These are phyloP conservation scores for Bovichtus diacanthus DNA, from an alignment of 2,797 vertebrate species.

Conservation along the genomic window DNA sequence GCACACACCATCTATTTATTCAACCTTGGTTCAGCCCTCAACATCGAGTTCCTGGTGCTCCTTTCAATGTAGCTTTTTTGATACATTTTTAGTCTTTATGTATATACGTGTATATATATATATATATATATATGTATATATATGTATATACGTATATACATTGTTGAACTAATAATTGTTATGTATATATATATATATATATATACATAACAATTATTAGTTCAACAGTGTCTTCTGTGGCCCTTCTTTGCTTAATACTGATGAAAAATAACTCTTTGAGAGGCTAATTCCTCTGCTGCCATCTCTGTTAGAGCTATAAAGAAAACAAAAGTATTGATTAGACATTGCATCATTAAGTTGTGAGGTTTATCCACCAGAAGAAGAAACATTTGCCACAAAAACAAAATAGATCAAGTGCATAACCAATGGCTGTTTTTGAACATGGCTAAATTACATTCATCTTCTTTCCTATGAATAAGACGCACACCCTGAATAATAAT, in stretches of 20 bases:
- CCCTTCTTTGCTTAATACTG: neutral
- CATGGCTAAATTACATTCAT: neutral
- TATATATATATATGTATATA: too few relatives aligned
- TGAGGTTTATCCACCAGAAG: neutral
- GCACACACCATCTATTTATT: neutral
- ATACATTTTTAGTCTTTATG: too few relatives aligned
- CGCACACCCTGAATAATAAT: neutral
- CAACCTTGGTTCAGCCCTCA: neutral
- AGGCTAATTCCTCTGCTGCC: neutral
- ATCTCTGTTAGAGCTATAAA: neutral
- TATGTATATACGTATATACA: too few relatives aligned
- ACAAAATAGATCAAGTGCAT: neutral
- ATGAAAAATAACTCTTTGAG: neutral
- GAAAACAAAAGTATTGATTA: neutral
- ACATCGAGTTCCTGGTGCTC: neutral
- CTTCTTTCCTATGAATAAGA: neutral
- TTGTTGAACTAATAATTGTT: too few relatives aligned
- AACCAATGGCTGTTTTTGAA: conserved; percentile 5
- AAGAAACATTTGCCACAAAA: neutral
- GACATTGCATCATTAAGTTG: neutral
- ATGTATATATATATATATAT: too few relatives aligned
- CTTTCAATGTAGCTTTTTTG: too few relatives aligned
- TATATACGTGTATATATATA: too few relatives aligned
- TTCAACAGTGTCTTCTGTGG: neutral
- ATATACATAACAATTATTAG: neutral